These are phyloP conservation scores for Aphodius sticticus DNA, from an alignment of 2,888 invertebrate genomes.

Conservation along the genomic window DNA sequence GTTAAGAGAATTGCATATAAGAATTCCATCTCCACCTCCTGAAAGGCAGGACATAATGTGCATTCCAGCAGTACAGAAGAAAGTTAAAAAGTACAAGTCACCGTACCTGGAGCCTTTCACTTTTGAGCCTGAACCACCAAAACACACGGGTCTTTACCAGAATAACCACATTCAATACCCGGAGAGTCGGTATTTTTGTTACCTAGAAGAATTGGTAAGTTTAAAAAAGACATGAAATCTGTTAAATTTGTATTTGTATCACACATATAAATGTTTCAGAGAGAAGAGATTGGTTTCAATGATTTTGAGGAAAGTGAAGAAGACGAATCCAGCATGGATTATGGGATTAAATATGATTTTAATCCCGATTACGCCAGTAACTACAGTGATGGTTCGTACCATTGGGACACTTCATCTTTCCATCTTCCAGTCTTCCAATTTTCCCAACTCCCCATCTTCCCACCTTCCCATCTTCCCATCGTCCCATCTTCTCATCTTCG, in stretches of 20 bases:
- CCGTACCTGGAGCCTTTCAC: conserved; percentile 53
- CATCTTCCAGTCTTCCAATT: no score
- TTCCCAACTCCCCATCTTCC: no score
- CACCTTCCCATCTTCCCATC: no score
- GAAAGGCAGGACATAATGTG: conserved; percentile 40
- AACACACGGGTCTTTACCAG: conserved; percentile 49
- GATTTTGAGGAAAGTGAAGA: background rate
- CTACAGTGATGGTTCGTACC: conserved; percentile 10
- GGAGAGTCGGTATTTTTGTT: conserved; percentile 54
- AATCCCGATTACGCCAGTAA: background rate
- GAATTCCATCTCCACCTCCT: conserved; percentile 57
- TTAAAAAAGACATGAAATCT: background rate
- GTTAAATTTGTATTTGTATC: no score
- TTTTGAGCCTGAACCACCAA: conserved; percentile 44
- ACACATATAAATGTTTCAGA: background rate
- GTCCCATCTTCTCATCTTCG: no score
- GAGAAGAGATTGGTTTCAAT: background rate
- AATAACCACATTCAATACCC: conserved; percentile 52
- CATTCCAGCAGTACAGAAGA: conserved; percentile 19
- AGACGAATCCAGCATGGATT: background rate
- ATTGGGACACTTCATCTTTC: background rate
- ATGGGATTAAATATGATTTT: background rate
- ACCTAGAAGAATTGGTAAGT: conserved; percentile 47
- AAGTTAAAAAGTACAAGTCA: conserved; percentile 44
- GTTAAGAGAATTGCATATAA: conserved; percentile 55